Conservation (phyloP, 2,888 invertebrate genomes). For the Synanthedon andrenaeformis region DNA sequence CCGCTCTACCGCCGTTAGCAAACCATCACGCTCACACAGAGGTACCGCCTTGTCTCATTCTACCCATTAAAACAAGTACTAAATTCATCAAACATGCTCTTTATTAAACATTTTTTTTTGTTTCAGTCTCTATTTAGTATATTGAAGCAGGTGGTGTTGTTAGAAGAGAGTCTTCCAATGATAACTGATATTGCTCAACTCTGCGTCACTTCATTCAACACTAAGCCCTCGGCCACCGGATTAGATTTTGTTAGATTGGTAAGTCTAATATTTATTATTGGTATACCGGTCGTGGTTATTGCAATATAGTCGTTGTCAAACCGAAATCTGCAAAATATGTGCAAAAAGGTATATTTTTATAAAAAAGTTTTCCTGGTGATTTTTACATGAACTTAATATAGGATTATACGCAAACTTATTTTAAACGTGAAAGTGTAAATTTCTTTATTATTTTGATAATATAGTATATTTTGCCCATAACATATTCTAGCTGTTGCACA, state of each 20-base stretch:
- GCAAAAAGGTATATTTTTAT: too few relatives aligned
- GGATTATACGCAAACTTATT: too few relatives aligned
- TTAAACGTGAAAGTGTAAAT: too few relatives aligned
- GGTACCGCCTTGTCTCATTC: constrained; percentile 14
- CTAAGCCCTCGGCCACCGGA: constrained; percentile 76
- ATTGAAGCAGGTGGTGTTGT: constrained; percentile 79
- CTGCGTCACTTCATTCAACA: constrained; percentile 75
- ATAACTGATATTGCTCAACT: constrained; percentile 77
- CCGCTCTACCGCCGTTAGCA: constrained; percentile 37
- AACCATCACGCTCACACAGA: constrained; percentile 28
- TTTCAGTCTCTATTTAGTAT: constrained; percentile 78
- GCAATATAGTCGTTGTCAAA: too few relatives aligned
- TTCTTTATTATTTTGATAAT: too few relatives aligned
- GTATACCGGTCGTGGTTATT: not conserved
- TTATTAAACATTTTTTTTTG: not conserved
- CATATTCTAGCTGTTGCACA: too few relatives aligned
- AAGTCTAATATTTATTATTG: constrained; percentile 17
- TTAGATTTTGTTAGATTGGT: constrained; percentile 82
- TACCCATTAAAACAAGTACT: not conserved
- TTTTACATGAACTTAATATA: too few relatives aligned
- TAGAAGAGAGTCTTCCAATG: constrained; percentile 77
- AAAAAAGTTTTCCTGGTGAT: too few relatives aligned
- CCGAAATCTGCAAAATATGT: too few relatives aligned
- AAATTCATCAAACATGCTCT: not conserved
- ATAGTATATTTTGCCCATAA: too few relatives aligned